These are phyloP conservation scores for Danionella cerebrum DNA, from an alignment of 2,113 vertebrate genomes.

Conservation along the genomic window DNA sequence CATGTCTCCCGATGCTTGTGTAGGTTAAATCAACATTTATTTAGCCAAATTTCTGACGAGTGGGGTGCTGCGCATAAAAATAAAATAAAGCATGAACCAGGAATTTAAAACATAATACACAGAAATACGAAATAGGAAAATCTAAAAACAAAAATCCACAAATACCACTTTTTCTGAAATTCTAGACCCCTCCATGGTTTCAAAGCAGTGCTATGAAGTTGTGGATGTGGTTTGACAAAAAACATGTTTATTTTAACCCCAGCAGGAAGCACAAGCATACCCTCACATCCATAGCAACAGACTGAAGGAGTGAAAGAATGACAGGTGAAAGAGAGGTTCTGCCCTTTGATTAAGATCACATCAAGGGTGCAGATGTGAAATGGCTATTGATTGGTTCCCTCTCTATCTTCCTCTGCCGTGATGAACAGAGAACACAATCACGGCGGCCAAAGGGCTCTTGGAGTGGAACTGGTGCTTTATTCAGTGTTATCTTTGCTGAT, in stretches of 20 bases:
- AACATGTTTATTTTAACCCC: background rate
- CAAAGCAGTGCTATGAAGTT: too few relatives aligned
- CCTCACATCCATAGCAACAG: conserved; percentile 34
- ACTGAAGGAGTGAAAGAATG: conserved; percentile 48
- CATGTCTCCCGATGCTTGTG: too few relatives aligned
- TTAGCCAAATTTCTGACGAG: too few relatives aligned
- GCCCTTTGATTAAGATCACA: conserved; percentile 65
- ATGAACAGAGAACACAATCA: conserved; percentile 62
- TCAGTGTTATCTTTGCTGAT: conserved; percentile 23
- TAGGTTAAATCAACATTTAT: too few relatives aligned
- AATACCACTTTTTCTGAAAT: too few relatives aligned
- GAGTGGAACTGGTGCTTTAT: conserved; percentile 48
- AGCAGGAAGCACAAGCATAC: background rate
- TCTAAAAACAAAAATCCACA: too few relatives aligned
- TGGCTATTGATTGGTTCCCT: conserved; percentile 62
- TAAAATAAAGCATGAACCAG: too few relatives aligned
- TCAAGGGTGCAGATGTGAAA: conserved; percentile 67
- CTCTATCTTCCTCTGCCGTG: conserved; percentile 60
- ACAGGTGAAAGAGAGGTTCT: conserved; percentile 52
- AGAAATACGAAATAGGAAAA: too few relatives aligned
- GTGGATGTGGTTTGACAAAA: too few relatives aligned
- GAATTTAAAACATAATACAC: too few relatives aligned
- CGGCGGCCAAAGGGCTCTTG: conserved; percentile 32
- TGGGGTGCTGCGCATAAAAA: too few relatives aligned
- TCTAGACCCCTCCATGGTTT: too few relatives aligned